These are phyloP conservation scores for Coelopa pilipes DNA, from an alignment of 2,888 invertebrate genomes.

Conservation along the genomic window DNA sequence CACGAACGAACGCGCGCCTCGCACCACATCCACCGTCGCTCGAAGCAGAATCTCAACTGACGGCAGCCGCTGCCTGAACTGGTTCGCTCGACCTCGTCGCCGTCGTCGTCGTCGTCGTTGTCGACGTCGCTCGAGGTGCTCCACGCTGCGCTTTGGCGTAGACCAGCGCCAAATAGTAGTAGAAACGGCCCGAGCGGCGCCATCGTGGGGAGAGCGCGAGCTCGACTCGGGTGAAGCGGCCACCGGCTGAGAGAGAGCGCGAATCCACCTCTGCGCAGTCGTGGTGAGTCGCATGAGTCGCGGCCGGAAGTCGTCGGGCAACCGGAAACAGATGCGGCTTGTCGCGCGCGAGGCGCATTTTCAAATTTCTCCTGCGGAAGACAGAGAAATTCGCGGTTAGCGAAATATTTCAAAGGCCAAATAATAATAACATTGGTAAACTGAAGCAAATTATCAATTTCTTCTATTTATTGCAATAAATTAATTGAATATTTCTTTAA, in stretches of 20 bases:
- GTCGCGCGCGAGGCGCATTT: slow-evolving; percentile 11
- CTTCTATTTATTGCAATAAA: too few species aligned
- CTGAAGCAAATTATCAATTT: too few species aligned
- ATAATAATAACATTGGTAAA: too few species aligned
- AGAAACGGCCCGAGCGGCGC: background rate
- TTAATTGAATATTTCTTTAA: too few species aligned
- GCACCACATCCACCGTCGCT: slow-evolving; percentile 56
- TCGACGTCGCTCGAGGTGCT: slow-evolving; percentile 12
- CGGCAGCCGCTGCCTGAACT: slow-evolving; percentile 34
- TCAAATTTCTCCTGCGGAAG: background rate
- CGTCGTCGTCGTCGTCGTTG: slow-evolving; percentile 21
- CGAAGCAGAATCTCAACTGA: slow-evolving; percentile 63
- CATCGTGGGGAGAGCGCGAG: background rate
- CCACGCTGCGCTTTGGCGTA: slow-evolving; percentile 16
- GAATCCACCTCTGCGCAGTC: slow-evolving; percentile 30
- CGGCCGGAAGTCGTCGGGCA: slow-evolving; percentile 13
- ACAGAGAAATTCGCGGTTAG: too few species aligned
- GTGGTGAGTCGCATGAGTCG: too few species aligned
- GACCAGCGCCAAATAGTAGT: slow-evolving; percentile 11
- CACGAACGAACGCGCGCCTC: slow-evolving; percentile 47
- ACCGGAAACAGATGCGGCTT: background rate
- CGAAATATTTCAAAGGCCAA: too few species aligned
- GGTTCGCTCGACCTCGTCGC: slow-evolving; percentile 29
- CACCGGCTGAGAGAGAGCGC: background rate
- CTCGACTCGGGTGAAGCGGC: too few species aligned